Conservation (phyloP, 2,113 vertebrate species). For the Peromyscus leucopus region DNA sequence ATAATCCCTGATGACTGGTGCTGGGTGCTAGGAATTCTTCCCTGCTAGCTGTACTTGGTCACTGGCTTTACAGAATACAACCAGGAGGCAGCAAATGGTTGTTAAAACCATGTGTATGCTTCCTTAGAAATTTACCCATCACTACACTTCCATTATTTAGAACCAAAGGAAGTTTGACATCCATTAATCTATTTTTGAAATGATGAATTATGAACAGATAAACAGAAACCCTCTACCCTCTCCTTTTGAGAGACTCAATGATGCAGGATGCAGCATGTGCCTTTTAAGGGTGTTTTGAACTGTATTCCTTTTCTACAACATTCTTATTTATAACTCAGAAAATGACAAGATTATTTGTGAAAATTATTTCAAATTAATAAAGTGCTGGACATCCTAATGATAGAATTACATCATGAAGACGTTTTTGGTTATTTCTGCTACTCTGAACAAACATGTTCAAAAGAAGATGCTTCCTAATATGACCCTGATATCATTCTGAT, state of each 20-base stretch:
- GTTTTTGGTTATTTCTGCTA: neutral
- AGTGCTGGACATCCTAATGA: neutral
- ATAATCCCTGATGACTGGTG: conserved; percentile 37
- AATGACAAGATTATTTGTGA: conserved; percentile 23
- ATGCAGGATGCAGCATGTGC: neutral
- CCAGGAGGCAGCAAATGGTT: conserved; percentile 18
- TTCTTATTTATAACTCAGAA: conserved; percentile 51
- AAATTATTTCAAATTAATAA: conserved; percentile 53
- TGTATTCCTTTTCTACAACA: neutral
- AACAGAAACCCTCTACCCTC: neutral
- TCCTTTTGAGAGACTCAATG: conserved; percentile 1
- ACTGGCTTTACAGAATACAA: conserved; percentile 49
- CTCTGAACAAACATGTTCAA: conserved; percentile 29
- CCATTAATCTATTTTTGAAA: conserved; percentile 44
- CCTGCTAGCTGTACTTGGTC: neutral
- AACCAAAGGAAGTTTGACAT: conserved; percentile 35
- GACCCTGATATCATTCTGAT: neutral
- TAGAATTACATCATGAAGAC: neutral
- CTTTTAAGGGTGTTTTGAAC: conserved; percentile 1
- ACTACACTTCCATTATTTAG: conserved; percentile 4
- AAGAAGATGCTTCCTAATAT: neutral
- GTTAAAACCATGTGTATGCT: neutral
- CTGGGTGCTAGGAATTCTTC: conserved; percentile 8
- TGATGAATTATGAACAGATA: conserved; percentile 34
- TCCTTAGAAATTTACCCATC: conserved; percentile 3